These are phyloP conservation scores for Apostichopus leukothele DNA, from an alignment of 53 echinoderm and acorn worm genomes.

Conservation along the genomic window DNA sequence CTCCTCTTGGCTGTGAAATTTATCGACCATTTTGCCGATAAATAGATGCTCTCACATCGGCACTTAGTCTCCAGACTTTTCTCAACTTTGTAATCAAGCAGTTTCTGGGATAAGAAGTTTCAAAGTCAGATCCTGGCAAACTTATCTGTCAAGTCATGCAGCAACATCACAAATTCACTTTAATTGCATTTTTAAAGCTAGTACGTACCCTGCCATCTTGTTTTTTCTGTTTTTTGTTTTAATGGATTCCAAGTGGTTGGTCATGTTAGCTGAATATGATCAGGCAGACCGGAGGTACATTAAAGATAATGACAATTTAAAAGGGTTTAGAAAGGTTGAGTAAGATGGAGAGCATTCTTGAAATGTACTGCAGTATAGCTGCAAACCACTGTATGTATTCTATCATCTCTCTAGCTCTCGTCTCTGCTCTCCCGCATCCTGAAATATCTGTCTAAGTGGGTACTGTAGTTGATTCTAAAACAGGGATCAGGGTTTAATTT, in stretches of 20 bases:
- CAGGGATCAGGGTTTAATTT: too few species aligned
- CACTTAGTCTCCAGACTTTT: slow-evolving; percentile 5
- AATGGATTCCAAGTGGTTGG: background rate
- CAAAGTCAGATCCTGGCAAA: background rate
- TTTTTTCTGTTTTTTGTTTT: background rate
- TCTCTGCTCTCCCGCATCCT: too few species aligned
- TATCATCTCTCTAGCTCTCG: too few species aligned
- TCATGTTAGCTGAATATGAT: too few species aligned
- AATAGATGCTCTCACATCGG: background rate
- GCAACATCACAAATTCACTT: background rate
- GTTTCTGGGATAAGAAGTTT: background rate
- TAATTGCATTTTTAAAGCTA: slow-evolving; percentile 5
- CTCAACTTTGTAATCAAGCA: background rate
- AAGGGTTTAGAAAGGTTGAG: too few species aligned
- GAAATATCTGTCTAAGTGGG: too few species aligned
- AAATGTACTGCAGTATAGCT: too few species aligned
- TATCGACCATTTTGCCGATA: background rate
- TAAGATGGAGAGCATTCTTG: too few species aligned
- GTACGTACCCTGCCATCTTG: background rate
- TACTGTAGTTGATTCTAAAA: too few species aligned
- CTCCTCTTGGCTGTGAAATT: slow-evolving; percentile 16
- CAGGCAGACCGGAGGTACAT: too few species aligned
- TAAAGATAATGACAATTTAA: too few species aligned
- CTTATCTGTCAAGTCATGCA: background rate
- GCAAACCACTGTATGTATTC: too few species aligned